phyloP scores from a whole-genome alignment of 2,113 vertebrate genomes.

The Brachyistius frenatus region DNA sequence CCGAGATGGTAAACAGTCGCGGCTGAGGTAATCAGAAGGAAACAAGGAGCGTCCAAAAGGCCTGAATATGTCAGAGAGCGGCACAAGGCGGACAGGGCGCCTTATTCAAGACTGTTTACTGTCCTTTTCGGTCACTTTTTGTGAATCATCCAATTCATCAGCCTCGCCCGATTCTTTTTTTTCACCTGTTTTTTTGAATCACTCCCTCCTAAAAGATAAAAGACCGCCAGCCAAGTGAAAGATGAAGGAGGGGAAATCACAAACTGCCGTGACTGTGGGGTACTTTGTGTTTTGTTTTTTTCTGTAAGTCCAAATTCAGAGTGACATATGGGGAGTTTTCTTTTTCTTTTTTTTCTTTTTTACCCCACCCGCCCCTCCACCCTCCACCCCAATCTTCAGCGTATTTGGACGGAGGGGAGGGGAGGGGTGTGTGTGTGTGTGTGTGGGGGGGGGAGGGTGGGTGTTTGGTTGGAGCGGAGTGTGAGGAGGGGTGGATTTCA shows the following conservation, averaged over 20 bases:
- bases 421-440: conserved; percentile 12
- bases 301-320: conserved; percentile 75
- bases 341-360: no score
- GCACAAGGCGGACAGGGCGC: conserved; percentile 18
- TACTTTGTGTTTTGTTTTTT: conserved; percentile 54
- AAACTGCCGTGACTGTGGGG: conserved; percentile 59
- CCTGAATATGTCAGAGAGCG: conserved; percentile 75
- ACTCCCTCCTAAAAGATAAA: conserved; percentile 50
- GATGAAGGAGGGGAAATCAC: conserved; percentile 11
- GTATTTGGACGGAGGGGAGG: conserved; percentile 34
- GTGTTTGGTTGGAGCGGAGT: no score
- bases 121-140: conserved; percentile 42
- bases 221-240: conserved; percentile 46
- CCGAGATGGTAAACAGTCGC: conserved; percentile 50
- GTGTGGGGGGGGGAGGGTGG: no score
- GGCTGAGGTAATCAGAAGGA: conserved; percentile 72
- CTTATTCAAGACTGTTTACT: conserved; percentile 53
- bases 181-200: conserved; percentile 31
- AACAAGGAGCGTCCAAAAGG: conserved; percentile 61
- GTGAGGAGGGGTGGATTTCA: conserved; percentile 62
- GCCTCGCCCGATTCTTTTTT: conserved; percentile 27
- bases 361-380: not conserved
- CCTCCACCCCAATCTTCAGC: conserved; percentile 6
- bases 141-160: conserved; percentile 63
- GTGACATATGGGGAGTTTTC: conserved; percentile 66